Evolutionary conservation across 2,888 invertebrate genomes (phyloP).

Genomic region (Xestia sexstrigata): DNA sequence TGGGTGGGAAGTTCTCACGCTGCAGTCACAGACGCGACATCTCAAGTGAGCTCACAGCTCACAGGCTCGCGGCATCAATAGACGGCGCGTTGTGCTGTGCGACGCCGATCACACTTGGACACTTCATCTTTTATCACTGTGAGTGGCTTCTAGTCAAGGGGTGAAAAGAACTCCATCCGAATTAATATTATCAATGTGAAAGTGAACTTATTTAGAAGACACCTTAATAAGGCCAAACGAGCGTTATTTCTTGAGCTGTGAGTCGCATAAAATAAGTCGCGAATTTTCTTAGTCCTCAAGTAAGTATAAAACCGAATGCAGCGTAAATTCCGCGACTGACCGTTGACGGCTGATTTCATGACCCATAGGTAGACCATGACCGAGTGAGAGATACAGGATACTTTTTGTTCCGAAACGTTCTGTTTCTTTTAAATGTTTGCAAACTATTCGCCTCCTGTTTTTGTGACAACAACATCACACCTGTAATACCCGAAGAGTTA

Average conservation of each 20-base stretch:
- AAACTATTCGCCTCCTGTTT: not conserved
- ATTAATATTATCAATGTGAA: not conserved
- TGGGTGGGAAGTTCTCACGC: conserved; percentile 42
- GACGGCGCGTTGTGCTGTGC: conserved; percentile 19
- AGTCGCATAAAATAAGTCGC: no score
- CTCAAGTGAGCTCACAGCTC: conserved; percentile 19
- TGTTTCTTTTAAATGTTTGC: not conserved
- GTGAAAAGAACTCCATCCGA: not conserved
- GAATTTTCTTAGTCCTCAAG: no score
- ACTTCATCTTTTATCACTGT: conserved; percentile 15
- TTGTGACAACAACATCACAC: not conserved
- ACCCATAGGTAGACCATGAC: no score
- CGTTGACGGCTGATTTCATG: no score
- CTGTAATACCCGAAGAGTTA: not conserved
- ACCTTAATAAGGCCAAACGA: no score
- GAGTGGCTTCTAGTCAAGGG: not conserved
- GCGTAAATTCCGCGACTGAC: no score
- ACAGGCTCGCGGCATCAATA: conserved; percentile 1
- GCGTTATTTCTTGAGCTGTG: no score
- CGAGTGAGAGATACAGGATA: not conserved
- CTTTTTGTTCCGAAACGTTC: not conserved
- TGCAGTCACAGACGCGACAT: conserved; percentile 7
- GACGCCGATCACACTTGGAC: conserved; percentile 20
- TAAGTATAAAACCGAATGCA: no score
- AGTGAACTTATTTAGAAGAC: not conserved